A percentile compares a stretch with the other conserved stretches of the same genome.
Conservation (phyloP, 92 coral and sea anemone species). For the Plumapathes pennacea region DNA sequence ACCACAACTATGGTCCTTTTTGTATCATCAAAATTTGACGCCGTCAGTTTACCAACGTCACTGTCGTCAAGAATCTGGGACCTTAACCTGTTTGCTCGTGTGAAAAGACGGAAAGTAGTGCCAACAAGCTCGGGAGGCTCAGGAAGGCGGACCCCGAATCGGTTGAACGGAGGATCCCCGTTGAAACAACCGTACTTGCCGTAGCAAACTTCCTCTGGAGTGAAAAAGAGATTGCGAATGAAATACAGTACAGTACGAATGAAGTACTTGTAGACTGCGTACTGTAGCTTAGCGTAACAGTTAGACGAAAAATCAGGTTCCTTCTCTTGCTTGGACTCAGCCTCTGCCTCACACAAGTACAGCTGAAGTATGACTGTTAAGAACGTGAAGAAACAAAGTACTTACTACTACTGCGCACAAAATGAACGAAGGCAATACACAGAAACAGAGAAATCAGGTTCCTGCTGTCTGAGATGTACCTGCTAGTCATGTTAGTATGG, state of each 20-base stretch:
- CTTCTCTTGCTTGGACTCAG: too few species aligned
- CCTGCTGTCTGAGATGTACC: background rate
- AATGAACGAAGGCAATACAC: background rate
- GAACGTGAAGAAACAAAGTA: too few species aligned
- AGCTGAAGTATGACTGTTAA: too few species aligned
- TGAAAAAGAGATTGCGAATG: background rate
- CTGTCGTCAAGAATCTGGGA: constrained; percentile 52
- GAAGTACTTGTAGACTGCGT: background rate
- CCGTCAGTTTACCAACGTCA: constrained; percentile 29
- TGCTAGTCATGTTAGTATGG: background rate
- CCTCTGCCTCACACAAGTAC: too few species aligned
- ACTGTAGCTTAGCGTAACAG: too few species aligned
- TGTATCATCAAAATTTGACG: constrained; percentile 45
- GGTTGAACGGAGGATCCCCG: constrained; percentile 32
- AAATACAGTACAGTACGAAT: background rate
- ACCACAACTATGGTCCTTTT: constrained; percentile 40
- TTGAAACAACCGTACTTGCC: constrained; percentile 62
- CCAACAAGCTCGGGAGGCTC: constrained; percentile 43
- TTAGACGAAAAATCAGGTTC: too few species aligned
- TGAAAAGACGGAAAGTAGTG: constrained; percentile 59
- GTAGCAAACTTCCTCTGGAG: constrained; percentile 28
- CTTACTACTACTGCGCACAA: background rate
- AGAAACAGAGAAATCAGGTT: background rate
- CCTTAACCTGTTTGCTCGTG: constrained; percentile 37
- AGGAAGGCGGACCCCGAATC: constrained; percentile 40